Evolutionary conservation across 2,113 vertebrate species (phyloP), one percentile per base, ranked within the genome.

Genomic region (Condylura cristata): DNA sequence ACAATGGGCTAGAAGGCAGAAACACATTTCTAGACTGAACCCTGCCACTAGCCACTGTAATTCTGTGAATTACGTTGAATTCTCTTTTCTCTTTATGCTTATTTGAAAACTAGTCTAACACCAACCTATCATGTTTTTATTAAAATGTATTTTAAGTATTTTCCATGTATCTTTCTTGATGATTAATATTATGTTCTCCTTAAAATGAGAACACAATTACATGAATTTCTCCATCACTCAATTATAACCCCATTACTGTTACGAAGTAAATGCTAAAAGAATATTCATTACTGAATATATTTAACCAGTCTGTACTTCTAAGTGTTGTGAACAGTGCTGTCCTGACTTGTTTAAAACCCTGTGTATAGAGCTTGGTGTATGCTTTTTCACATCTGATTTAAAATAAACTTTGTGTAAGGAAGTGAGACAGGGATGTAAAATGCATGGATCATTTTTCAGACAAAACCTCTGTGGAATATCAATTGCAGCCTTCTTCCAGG

Each of bases 391-490:
- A 51, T 63, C 3, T 90, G 76, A 81, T 70, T 95, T 90, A 85
- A 95, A 97, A 86, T 82, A 95, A 78, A 28, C 78, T 74, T 84
- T 46, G 41, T 28, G 5, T 70, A 60, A 87, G 72, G 48, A 90
- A 90, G 53, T 46, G 89, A 82, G 66, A 88, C 5, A 8, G 14
- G 9, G 71, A 46, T 44, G 26, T 16, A 46, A 76, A 14, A 12
- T 28, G 34, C 39, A 86, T 68, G 30, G 32, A 32, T 61, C 18
- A 22, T 56, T 46, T 88, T 46, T 61, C 65, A 93, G 80, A 61
- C 39, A 65, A 79, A 80, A 71, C 13, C 60, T 84, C 66, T 34
- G 65, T 75, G 63, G 37, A 65, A 34, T 74, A 28, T 74, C 82
- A 88, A 22, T 30, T 32, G 44, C 70, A 37, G 24, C 66, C 46